These are phyloP conservation scores for Pipa parva DNA, from an alignment of 2,113 vertebrate genomes.

Conservation along the genomic window DNA sequence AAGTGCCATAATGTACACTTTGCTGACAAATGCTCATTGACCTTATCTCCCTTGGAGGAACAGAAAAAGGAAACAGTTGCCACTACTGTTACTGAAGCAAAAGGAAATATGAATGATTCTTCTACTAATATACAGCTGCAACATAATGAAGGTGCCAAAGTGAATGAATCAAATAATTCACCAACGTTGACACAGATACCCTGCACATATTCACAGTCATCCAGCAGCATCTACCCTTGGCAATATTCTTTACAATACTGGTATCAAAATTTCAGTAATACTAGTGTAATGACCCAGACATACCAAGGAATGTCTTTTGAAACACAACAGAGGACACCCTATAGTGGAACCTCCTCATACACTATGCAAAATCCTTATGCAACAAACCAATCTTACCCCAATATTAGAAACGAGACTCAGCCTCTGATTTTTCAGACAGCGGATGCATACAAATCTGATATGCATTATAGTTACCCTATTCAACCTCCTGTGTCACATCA, in stretches of 20 bases:
- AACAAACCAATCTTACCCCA: constrained; percentile 11
- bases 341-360: constrained; percentile 1
- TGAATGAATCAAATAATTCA: background rate
- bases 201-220: background rate
- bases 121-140: background rate
- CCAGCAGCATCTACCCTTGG: background rate
- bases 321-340: constrained; percentile 6
- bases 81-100: background rate
- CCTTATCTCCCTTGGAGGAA: background rate
- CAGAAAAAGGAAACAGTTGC: background rate
- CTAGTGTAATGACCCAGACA: constrained; percentile 1
- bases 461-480: constrained; percentile 15
- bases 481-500: background rate
- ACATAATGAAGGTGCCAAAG: background rate
- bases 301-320: constrained; percentile 4
- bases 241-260: constrained; percentile 10
- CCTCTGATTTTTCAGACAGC: background rate
- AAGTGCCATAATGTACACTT: background rate
- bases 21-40: background rate
- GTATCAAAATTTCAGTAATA: constrained; percentile 14
- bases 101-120: background rate
- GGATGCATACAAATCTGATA: background rate
- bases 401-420: background rate
- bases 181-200: background rate
- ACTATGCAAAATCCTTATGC: constrained; percentile 3